phyloP scores from a whole-genome alignment of 2,888 invertebrate genomes.

The Peribatodes rhomboidaria region DNA sequence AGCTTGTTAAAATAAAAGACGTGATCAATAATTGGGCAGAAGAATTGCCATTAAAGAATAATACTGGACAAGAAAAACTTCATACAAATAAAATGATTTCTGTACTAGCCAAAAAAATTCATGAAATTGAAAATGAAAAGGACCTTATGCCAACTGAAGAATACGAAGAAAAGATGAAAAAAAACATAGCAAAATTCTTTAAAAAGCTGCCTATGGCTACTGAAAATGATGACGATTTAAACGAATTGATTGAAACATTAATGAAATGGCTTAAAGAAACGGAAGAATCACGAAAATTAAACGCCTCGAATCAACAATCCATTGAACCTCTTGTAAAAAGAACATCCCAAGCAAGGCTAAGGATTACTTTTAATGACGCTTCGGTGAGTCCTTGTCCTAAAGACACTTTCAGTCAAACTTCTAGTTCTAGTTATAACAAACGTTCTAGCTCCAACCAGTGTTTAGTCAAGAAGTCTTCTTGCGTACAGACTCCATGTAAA shows the following conservation, averaged over 20 bases:
- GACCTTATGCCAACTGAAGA: constrained; percentile 42
- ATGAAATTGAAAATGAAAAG: constrained; percentile 60
- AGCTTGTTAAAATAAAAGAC: constrained; percentile 61
- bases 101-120: constrained; percentile 58
- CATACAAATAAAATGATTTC: constrained; percentile 57
- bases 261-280: constrained; percentile 53
- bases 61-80: constrained; percentile 47
- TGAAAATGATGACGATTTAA: constrained; percentile 40
- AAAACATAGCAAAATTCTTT: constrained; percentile 59
- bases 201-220: constrained; percentile 55
- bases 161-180: constrained; percentile 46
- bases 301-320: constrained; percentile 39
- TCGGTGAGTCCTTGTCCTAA: constrained; percentile 48
- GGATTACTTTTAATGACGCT: constrained; percentile 45
- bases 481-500: constrained; percentile 22
- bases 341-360: neutral
- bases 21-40: constrained; percentile 61
- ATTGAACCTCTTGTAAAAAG: neutral
- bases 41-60: constrained; percentile 55
- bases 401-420: constrained; percentile 56
- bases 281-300: constrained; percentile 51
- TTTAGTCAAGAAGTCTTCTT: constrained; percentile 24
- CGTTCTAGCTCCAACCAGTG: neutral
- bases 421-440: constrained; percentile 11
- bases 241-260: constrained; percentile 49